Conservation (phyloP, 2,797 vertebrate genomes). For the Danio albolineatus region DNA sequence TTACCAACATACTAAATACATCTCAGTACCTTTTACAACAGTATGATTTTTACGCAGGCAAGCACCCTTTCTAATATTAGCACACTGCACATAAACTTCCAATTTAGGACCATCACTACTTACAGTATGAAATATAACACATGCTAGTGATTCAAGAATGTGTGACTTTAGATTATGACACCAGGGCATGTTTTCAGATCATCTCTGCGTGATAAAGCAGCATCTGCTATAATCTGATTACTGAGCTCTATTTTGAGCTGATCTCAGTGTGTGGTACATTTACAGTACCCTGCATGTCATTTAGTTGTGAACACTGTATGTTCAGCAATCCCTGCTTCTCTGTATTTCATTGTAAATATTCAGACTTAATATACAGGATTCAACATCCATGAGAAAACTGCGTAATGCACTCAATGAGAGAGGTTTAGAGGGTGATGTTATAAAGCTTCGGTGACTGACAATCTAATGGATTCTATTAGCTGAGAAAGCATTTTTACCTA, state of each 20-base stretch:
- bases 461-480: slow-evolving; percentile 18
- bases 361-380: not conserved
- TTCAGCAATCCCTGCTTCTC: slow-evolving; percentile 13
- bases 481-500: not conserved
- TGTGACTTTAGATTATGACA: not conserved
- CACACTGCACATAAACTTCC: not conserved
- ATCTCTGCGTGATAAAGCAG: slow-evolving; percentile 60
- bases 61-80: not conserved
- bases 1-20: too few species aligned
- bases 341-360: slow-evolving; percentile 1
- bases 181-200: not conserved
- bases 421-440: not conserved
- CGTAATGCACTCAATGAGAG: not conserved
- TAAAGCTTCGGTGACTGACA: not conserved
- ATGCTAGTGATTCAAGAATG: not conserved
- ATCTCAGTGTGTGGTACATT: slow-evolving; percentile 50
- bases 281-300: slow-evolving; percentile 55
- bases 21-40: too few species aligned
- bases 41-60: not conserved
- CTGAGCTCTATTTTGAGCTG: slow-evolving; percentile 64
- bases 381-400: not conserved
- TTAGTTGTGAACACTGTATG: slow-evolving; percentile 12
- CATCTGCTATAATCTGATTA: slow-evolving; percentile 71
- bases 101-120: not conserved
- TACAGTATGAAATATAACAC: not conserved